These are phyloP conservation scores for Tuta absoluta DNA, from an alignment of 2,888 invertebrate genomes.

Conservation along the genomic window DNA sequence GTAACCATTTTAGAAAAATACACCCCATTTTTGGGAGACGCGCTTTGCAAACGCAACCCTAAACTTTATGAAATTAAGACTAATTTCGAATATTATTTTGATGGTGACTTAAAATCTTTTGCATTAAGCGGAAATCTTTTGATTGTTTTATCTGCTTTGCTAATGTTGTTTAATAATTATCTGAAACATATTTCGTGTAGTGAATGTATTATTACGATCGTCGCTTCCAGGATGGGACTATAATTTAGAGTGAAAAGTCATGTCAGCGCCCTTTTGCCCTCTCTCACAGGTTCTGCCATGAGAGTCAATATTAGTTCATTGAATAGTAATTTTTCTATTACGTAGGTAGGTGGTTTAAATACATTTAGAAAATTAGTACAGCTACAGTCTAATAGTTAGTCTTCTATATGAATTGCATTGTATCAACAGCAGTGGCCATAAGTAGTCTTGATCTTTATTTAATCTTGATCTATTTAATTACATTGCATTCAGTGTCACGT, in stretches of 20 bases:
- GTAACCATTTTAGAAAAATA: conserved; percentile 59
- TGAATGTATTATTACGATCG: conserved; percentile 57
- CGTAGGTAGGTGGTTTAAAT: no score
- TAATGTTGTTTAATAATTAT: conserved; percentile 78
- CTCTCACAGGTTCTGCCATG: neutral
- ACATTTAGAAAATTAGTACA: no score
- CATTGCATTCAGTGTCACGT: no score
- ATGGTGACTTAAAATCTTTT: neutral
- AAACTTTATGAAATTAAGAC: neutral
- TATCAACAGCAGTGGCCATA: no score
- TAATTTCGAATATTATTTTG: neutral
- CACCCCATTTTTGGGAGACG: conserved; percentile 37
- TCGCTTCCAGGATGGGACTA: conserved; percentile 54
- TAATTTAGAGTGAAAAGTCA: conserved; percentile 62
- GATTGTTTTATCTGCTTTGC: conserved; percentile 71
- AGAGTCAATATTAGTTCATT: neutral
- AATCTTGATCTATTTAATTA: no score
- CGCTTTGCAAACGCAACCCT: conserved; percentile 35
- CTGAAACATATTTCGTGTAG: conserved; percentile 63
- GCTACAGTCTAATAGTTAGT: no score
- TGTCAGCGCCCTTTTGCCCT: conserved; percentile 41
- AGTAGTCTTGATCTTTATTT: no score
- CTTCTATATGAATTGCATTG: no score
- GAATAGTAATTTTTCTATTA: no score
- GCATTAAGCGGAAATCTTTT: conserved; percentile 28